Evolutionary conservation across 2,888 invertebrate species (phyloP).

Genomic region (Drosophila tripunctata): DNA sequence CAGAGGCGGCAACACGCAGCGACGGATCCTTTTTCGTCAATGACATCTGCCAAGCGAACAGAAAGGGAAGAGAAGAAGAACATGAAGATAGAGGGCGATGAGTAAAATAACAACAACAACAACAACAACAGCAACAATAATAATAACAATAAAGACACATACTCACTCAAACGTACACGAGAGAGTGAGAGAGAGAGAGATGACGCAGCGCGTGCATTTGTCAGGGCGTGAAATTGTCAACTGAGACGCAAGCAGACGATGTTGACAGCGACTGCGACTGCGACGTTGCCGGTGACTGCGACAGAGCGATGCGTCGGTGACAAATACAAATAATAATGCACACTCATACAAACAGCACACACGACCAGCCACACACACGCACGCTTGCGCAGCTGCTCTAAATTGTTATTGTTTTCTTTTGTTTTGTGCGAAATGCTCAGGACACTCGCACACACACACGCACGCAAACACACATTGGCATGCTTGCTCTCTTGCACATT

Average conservation of each 20-base stretch:
- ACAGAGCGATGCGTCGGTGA: conserved; percentile 1
- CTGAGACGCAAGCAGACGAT: conserved; percentile 37
- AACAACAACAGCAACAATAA: conserved; percentile 4
- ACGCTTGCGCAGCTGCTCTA: conserved; percentile 52
- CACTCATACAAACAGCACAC: conserved; percentile 4
- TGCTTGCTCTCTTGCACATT: neutral
- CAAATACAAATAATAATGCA: conserved; percentile 26
- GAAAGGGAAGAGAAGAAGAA: conserved; percentile 9
- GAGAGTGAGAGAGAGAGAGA: conserved; percentile 10
- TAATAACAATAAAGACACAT: conserved; percentile 2
- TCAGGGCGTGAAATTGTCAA: conserved; percentile 59
- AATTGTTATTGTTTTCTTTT: conserved; percentile 47
- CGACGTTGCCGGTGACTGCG: too few species aligned
- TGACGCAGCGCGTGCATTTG: conserved; percentile 50
- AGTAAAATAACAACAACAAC: conserved; percentile 9
- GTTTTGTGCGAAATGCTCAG: conserved; percentile 37
- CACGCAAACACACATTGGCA: neutral
- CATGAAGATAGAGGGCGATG: conserved; percentile 19
- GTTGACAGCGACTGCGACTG: neutral
- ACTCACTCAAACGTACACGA: conserved; percentile 1
- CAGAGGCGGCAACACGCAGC: conserved; percentile 89
- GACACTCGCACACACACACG: conserved; percentile 27
- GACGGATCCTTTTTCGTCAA: conserved; percentile 84
- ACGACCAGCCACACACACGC: neutral
- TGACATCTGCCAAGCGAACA: conserved; percentile 82